Percentiles rank a stretch among this genome's conserved stretches.
Conservation (phyloP, 2,113 vertebrate genomes). For the Cyanistes caeruleus region DNA sequence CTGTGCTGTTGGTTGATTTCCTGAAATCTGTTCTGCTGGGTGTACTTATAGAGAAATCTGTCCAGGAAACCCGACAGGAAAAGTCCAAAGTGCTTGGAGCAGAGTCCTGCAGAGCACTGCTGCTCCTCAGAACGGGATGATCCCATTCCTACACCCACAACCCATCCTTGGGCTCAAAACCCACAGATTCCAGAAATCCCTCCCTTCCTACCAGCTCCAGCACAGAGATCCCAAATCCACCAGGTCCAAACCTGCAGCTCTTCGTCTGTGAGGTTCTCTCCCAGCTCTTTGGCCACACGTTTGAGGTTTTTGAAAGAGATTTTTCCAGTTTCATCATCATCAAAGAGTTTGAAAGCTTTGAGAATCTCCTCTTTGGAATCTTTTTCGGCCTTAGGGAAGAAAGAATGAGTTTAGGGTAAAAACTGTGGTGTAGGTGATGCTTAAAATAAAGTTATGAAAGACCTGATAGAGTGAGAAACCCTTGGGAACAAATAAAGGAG, state of each 20-base stretch:
- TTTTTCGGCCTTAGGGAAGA: constrained; percentile 84
- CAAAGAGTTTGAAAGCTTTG: constrained; percentile 93
- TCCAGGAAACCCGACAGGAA: neutral
- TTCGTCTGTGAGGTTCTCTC: constrained; percentile 91
- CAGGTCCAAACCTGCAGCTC: constrained; percentile 89
- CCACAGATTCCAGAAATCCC: neutral
- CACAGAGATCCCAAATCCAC: neutral
- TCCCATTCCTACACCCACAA: rapidly evolving
- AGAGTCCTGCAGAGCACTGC: neutral
- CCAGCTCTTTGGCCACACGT: constrained; percentile 89
- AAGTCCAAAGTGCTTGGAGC: neutral
- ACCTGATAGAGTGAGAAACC: neutral
- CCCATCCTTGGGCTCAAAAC: neutral
- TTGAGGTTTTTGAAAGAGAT: constrained; percentile 95
- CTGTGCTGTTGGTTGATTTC: too few species aligned
- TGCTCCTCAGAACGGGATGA: too few species aligned
- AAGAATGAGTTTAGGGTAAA: neutral
- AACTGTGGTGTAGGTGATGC: neutral
- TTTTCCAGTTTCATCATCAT: constrained; percentile 92
- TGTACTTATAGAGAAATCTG: neutral
- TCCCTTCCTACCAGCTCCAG: neutral
- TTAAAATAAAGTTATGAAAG: neutral
- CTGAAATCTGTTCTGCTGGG: neutral
- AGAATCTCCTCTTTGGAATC: constrained; percentile 95
- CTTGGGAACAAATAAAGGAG: neutral